Evolutionary conservation across 2,888 invertebrate genomes (phyloP), one percentile per base, ranked within the genome.

Genomic region (Cerastis leucographa): DNA sequence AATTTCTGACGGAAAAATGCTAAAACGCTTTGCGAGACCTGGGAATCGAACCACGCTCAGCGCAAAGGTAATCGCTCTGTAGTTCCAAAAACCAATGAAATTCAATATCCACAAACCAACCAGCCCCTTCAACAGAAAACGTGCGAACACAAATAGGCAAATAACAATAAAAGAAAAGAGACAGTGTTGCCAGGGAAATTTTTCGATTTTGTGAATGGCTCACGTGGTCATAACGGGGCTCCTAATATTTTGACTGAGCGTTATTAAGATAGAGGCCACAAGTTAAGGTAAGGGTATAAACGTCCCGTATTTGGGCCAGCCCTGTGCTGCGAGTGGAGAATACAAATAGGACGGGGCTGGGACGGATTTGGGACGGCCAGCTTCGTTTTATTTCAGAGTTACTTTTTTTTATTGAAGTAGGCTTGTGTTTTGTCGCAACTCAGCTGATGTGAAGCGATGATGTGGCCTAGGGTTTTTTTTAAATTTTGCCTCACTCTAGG

Each of bases 211-310:
- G 81, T 74, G 85, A 81, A 87, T 87, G 71, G 79, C 62, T 64
- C 73, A 67, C 64, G 71, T 65, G 76, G 81, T 72, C 78, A 85
- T 89, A 86, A 86, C 81, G 70, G 81, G 76, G 69, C 86, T 89
- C 85, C 85, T 90, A 91, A 90, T 92, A 92, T 92, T 92, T 91
- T 89, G 90, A 89, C 89, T 88, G 89, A 91, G 87, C 87, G 89
- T 91, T 92, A 93, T 93, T 92, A 92, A 92, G 93, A 93, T 91
- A 92, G 90, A 92, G 91, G 90, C 92, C 90, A 89, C 92, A 89
- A 90, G 92, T 92, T 92, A 93, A 92, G 93, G 92, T 92, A 92
- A 90, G 89, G 92, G 90, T 89, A 90, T 90, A 91, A 91, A 89
- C 89, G 91, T 90, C 87, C 91, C 86, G 88, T 91, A 92, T 92